phyloP scores from a whole-genome alignment of 2,113 vertebrate genomes.

The Lampris megalopsis region DNA sequence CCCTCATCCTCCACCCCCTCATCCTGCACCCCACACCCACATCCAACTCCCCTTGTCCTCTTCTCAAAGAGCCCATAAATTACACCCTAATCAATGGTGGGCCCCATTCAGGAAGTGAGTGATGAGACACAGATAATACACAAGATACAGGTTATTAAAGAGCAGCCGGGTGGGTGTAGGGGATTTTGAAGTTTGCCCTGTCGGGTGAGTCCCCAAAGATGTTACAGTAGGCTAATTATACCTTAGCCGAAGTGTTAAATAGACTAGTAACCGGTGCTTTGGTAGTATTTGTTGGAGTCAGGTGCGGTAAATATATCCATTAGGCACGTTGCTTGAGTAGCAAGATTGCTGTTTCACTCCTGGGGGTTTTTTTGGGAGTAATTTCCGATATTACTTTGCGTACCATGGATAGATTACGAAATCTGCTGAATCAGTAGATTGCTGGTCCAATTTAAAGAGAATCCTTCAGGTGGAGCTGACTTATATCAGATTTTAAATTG shows the following conservation, averaged over 20 bases:
- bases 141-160: constrained; percentile 72
- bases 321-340: constrained; percentile 41
- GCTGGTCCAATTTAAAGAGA: constrained; percentile 46
- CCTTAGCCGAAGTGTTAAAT: constrained; percentile 73
- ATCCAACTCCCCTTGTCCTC: constrained; percentile 10
- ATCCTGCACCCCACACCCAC: background rate
- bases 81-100: constrained; percentile 47
- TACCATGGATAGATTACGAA: constrained; percentile 38
- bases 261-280: constrained; percentile 65
- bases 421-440: constrained; percentile 34
- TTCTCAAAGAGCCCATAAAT: constrained; percentile 52
- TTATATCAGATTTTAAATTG: constrained; percentile 49
- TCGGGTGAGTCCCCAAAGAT: constrained; percentile 59
- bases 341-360: constrained; percentile 33
- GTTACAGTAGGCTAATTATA: constrained; percentile 69
- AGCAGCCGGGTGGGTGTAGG: constrained; percentile 15
- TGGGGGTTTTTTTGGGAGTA: constrained; percentile 36
- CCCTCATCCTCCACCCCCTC: constrained; percentile 3
- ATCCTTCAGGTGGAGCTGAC: constrained; percentile 47
- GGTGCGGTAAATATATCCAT: constrained; percentile 75
- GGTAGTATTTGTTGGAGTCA: constrained; percentile 67
- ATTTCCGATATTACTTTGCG: constrained; percentile 18
- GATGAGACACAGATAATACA: constrained; percentile 56
- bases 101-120: constrained; percentile 64
- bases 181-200: constrained; percentile 65